Conservation (phyloP, 2,888 invertebrate genomes). For the Nomada fucata region DNA sequence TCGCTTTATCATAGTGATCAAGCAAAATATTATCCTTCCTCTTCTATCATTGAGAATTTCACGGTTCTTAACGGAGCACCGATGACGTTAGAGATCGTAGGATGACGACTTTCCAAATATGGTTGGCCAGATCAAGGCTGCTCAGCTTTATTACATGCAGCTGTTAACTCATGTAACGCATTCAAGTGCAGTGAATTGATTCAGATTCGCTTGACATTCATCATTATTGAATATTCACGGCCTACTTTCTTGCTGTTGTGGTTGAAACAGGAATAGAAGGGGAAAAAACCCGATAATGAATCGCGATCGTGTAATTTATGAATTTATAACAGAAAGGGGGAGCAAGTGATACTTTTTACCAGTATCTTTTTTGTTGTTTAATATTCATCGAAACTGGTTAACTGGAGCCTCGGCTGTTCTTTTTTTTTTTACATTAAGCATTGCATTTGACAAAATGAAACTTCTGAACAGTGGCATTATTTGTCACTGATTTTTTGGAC, state of each 20-base stretch:
- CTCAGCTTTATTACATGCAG: constrained; percentile 61
- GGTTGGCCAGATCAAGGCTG: constrained; percentile 76
- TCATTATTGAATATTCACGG: constrained; percentile 41
- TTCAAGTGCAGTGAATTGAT: constrained; percentile 38
- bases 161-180: constrained; percentile 66
- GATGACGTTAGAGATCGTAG: constrained; percentile 85
- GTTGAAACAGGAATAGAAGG: not conserved
- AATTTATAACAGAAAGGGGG: not conserved
- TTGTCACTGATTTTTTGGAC: not conserved
- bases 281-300: not conserved
- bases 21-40: constrained; percentile 7
- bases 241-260: constrained; percentile 30
- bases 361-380: not conserved
- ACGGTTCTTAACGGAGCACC: constrained; percentile 49
- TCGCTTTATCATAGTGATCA: not conserved
- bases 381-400: constrained; percentile 18
- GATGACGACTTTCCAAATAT: constrained; percentile 87
- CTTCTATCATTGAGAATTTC: constrained; percentile 13
- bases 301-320: not conserved
- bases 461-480: not conserved
- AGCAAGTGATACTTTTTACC: not conserved
- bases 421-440: not conserved
- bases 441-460: not conserved
- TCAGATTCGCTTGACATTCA: constrained; percentile 49
- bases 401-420: not conserved